Percentiles rank a stretch among this genome's conserved stretches.
Evolutionary conservation across 2,888 invertebrate genomes (phyloP).

Genomic region (Scaptomyza parva): DNA sequence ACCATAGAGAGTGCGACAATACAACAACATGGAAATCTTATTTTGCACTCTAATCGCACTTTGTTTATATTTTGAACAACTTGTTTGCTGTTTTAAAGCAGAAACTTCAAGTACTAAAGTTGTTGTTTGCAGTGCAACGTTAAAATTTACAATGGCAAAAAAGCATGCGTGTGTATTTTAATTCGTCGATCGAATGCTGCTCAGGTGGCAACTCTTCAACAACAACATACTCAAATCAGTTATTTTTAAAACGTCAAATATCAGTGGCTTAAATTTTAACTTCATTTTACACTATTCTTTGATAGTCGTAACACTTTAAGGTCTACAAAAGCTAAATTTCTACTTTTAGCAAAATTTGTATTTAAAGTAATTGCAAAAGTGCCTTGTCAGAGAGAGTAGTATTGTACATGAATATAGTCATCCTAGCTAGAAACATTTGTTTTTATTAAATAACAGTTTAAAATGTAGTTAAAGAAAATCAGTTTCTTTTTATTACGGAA

Average conservation of each 20-base stretch:
- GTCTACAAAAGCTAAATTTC: neutral
- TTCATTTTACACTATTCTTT: neutral
- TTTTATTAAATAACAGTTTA: neutral
- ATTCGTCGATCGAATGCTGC: constrained; percentile 63
- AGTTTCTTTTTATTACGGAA: neutral
- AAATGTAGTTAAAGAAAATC: neutral
- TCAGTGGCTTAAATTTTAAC: neutral
- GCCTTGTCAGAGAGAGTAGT: constrained; percentile 1
- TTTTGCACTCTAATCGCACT: constrained; percentile 4
- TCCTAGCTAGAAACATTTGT: no score
- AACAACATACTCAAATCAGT: constrained; percentile 42
- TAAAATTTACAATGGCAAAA: constrained; percentile 60
- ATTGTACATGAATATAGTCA: neutral
- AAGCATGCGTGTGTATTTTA: constrained; percentile 76
- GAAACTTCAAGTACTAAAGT: constrained; percentile 13
- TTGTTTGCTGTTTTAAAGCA: constrained; percentile 1
- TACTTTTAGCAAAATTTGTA: neutral
- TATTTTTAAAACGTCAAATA: constrained; percentile 48
- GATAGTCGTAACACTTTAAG: neutral
- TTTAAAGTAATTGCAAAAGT: neutral
- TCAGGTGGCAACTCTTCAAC: constrained; percentile 68
- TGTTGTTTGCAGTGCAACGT: constrained; percentile 52
- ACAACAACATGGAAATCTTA: neutral
- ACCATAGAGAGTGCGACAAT: constrained; percentile 8
- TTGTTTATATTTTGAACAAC: constrained; percentile 1